A percentile compares a stretch with the other conserved stretches of the same genome.
These are phyloP conservation scores for Trididemnum clinides DNA, from an alignment of 23 tunicate species.

Conservation along the genomic window DNA sequence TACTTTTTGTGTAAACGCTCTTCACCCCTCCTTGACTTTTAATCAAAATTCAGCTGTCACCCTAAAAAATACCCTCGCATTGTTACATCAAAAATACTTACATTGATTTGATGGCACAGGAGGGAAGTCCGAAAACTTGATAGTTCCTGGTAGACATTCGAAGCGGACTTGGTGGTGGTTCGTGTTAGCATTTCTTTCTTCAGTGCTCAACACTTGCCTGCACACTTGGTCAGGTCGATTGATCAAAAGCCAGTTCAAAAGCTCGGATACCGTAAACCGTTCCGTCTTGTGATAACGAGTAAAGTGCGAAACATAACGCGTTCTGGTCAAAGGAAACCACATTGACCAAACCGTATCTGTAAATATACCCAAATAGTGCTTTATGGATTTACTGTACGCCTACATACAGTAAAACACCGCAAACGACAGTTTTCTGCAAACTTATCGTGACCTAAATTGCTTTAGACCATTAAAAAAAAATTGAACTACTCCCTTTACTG, in stretches of 20 bases:
- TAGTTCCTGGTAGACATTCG: conserved; percentile 65
- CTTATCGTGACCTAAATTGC: no score
- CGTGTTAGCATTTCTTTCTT: conserved; percentile 27
- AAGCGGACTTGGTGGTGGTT: conserved; percentile 44
- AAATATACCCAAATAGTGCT: no score
- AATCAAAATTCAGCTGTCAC: no score
- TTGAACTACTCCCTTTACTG: no score
- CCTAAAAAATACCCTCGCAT: no score
- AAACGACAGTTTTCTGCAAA: no score
- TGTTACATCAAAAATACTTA: no score
- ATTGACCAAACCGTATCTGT: background rate
- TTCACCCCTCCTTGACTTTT: no score
- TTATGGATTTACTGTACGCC: no score
- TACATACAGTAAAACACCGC: no score
- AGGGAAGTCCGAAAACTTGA: conserved; percentile 54
- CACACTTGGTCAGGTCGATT: conserved; percentile 63
- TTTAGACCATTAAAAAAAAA: no score
- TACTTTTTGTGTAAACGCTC: background rate
- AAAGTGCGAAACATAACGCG: conserved; percentile 31
- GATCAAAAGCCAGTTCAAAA: conserved; percentile 29
- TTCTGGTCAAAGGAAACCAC: conserved; percentile 49
- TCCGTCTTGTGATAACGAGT: no score
- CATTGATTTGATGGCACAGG: conserved; percentile 18
- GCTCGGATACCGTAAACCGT: background rate
- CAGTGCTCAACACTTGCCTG: conserved; percentile 26